Percentiles rank a stretch among this genome's conserved stretches.
phyloP scores from a whole-genome alignment of 2,888 invertebrate genomes.

The Sminthurinus aureus region DNA sequence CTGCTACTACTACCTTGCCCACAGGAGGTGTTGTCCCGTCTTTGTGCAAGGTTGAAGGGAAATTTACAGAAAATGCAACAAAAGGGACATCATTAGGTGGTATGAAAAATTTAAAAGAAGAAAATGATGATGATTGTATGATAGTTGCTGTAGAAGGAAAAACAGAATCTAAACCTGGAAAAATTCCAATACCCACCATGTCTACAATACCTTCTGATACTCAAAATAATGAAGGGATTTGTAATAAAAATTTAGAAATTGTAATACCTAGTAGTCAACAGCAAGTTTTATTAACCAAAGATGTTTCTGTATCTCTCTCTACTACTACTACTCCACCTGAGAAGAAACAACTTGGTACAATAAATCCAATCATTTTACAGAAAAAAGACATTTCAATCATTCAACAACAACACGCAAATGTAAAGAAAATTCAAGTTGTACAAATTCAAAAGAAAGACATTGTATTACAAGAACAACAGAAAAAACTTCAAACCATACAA shows the following conservation, averaged over 20 bases:
- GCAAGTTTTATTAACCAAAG: not conserved
- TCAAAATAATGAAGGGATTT: conserved; percentile 6
- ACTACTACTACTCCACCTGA: not conserved
- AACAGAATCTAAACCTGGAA: not conserved
- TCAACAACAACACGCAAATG: not conserved
- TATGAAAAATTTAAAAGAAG: not conserved
- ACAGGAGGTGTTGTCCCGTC: not conserved
- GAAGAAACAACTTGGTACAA: not conserved
- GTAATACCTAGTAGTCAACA: not conserved
- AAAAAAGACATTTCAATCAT: not conserved
- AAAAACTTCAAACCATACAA: not conserved
- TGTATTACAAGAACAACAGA: not conserved
- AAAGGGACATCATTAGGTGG: not conserved
- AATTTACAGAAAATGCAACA: not conserved
- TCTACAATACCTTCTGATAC: not conserved
- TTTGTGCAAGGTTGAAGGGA: too few relatives aligned
- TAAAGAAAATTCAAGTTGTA: not conserved
- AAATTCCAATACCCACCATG: not conserved
- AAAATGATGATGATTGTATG: conserved; percentile 1
- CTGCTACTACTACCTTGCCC: not conserved
- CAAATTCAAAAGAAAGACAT: not conserved
- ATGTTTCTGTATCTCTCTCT: not conserved
- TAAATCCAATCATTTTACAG: not conserved
- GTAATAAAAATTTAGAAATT: not conserved
- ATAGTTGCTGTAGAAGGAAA: not conserved